These are phyloP conservation scores for Limanda limanda DNA, from an alignment of 2,113 vertebrate genomes.

Conservation along the genomic window DNA sequence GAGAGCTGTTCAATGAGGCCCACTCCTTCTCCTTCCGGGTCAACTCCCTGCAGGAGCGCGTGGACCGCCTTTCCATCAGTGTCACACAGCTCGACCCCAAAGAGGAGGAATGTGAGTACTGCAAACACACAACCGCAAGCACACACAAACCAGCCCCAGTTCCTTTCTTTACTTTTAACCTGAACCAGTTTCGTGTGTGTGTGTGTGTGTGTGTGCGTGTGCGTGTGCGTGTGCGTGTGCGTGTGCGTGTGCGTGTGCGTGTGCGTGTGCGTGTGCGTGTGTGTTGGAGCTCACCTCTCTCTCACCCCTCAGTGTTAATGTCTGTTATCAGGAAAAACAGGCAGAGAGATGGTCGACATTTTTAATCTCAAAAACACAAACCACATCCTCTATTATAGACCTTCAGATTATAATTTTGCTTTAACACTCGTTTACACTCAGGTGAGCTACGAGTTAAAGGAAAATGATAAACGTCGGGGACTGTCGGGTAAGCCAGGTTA, in stretches of 20 bases:
- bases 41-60: constrained; percentile 98
- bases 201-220: too few relatives aligned
- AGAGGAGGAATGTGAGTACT: constrained; percentile 95
- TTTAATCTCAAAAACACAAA: constrained; percentile 42
- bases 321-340: constrained; percentile 10
- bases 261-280: too few relatives aligned
- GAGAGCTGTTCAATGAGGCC: constrained; percentile 98
- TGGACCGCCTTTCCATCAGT: constrained; percentile 96
- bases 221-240: too few relatives aligned
- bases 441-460: constrained; percentile 11
- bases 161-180: background rate
- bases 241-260: too few relatives aligned
- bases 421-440: background rate
- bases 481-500: constrained; percentile 54
- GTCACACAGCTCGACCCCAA: constrained; percentile 99
- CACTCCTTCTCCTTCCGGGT: constrained; percentile 98
- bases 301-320: too few relatives aligned
- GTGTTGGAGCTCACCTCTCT: too few relatives aligned
- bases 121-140: constrained; percentile 5
- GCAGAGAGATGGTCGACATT: constrained; percentile 25
- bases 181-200: too few relatives aligned
- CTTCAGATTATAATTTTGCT: constrained; percentile 24
- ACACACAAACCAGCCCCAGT: background rate
- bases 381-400: constrained; percentile 16
- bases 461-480: constrained; percentile 31